Percentiles rank a stretch among this genome's conserved stretches.
Conservation (phyloP, 2,113 vertebrate species). For the Furnarius figulus region DNA sequence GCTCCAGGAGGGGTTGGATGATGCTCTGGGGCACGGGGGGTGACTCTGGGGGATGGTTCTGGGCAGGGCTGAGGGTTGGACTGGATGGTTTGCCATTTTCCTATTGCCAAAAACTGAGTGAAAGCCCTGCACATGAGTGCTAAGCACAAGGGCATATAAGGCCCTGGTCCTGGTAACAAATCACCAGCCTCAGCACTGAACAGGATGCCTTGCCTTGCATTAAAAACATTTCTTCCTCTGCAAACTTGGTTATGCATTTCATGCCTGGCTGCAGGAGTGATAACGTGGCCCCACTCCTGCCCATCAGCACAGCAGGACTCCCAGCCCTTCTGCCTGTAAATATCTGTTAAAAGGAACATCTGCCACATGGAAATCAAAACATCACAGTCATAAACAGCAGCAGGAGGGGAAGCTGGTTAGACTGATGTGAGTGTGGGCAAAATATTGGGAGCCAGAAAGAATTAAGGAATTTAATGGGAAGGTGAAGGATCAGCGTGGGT, state of each 20-base stretch:
- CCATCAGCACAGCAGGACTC: slow-evolving; percentile 36
- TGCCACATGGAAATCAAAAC: neutral
- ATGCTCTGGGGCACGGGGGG: neutral
- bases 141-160: neutral
- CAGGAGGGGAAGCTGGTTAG: neutral
- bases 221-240: neutral
- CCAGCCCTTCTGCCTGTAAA: neutral
- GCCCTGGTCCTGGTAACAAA: neutral
- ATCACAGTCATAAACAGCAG: neutral
- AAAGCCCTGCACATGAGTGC: no score
- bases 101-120: neutral
- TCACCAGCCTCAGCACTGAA: neutral
- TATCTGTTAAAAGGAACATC: slow-evolving; percentile 10
- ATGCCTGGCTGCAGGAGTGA: slow-evolving; percentile 18
- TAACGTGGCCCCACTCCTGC: neutral
- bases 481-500: neutral
- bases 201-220: neutral
- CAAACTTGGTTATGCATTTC: neutral
- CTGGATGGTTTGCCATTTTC: neutral
- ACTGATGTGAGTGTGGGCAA: neutral
- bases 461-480: neutral
- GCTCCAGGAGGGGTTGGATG: no score
- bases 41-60: neutral
- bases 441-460: neutral
- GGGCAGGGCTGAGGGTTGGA: neutral